Base-by-base conservation (phyloP, 2,888 invertebrate species). In the Heteropelma amictum region DNA sequence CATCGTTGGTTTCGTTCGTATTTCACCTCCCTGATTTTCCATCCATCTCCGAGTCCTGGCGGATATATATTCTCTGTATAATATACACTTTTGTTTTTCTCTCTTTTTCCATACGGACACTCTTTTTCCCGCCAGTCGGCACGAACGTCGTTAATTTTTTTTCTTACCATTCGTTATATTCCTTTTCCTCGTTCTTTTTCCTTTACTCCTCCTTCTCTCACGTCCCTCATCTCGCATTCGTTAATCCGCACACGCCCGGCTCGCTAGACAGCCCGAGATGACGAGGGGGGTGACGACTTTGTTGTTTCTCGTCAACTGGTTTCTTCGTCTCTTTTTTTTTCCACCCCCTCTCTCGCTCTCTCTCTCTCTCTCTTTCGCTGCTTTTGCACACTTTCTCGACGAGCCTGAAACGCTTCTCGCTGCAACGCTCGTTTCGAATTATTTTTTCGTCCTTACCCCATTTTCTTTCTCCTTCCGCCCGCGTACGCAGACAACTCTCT, bases 101-200 rank as follows among this genome's bases (percentile, higher is more conserved):
- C 45, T 33, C 38, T 47, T 54, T 33, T 33, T 30, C 65, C 53
- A 49, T 38, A 30, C 47, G 68, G 49, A 54, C 61, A 54, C 61
- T 71, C 72, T 74, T 64, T 10, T 42, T 3, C 2, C 26, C 5
- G 63, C 38, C 60, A 53, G 33, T 68, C 75, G 63, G 73, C 71
- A 69, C 60, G 70, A 72, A 69, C 54, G 65, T 77, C 77, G 72
- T 78, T 78, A 77, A 75, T 78, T 71, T 71, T 69, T 72, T 60
- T 40, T 10, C 28, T 35, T 19, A n/a, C 8, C 33, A 5, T 10
- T 21, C 38, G 33, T 26, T 28, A 17, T n/a, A 10, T 10, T 42
- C n/a, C 61, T n/a, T 33, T 28, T 33, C 26, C 35, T 38, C 8
- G 7, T 10, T 56, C 10, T 68, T 54, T 68, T 61, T 65, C 17